Evolutionary conservation across 37 sponge, comb jelly and placozoan genomes (phyloP).

Genomic region (Agelas oroides): DNA sequence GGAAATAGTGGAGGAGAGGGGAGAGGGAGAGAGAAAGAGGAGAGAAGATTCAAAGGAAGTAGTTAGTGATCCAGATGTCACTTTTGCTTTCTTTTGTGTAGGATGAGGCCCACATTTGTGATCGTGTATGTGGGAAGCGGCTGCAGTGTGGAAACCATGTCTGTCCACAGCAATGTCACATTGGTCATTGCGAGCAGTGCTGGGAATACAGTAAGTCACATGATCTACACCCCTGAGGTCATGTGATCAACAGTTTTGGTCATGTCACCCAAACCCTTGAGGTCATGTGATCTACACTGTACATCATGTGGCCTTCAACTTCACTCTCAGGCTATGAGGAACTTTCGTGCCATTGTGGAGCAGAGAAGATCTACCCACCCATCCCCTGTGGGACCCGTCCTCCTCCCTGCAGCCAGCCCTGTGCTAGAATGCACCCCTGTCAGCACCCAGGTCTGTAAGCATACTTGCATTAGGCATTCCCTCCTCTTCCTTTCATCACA

Average conservation of each 20-base stretch:
- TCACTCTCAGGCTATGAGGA: conserved; percentile 82
- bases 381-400: conserved; percentile 92
- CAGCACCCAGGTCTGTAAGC: conserved; percentile 61
- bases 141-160: conserved; percentile 84
- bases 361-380: conserved; percentile 85
- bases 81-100: not conserved
- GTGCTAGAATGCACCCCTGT: conserved; percentile 85
- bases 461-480: not conserved
- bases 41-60: too few relatives aligned
- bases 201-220: conserved; percentile 75
- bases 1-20: not conserved
- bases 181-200: conserved; percentile 83
- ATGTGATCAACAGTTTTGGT: too few relatives aligned
- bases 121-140: conserved; percentile 78
- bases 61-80: too few relatives aligned
- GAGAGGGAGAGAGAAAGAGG: not conserved
- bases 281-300: not conserved
- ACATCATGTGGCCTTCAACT: too few relatives aligned
- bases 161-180: conserved; percentile 81
- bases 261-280: not conserved
- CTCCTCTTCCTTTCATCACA: not conserved
- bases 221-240: not conserved
- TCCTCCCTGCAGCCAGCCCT: conserved; percentile 68
- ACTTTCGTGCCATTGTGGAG: conserved; percentile 90
- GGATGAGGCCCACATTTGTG: conserved; percentile 70